Conservation (phyloP, 30 jellyfish, hydroid and myxozoan genomes). For the Cassiopea andromeda region DNA sequence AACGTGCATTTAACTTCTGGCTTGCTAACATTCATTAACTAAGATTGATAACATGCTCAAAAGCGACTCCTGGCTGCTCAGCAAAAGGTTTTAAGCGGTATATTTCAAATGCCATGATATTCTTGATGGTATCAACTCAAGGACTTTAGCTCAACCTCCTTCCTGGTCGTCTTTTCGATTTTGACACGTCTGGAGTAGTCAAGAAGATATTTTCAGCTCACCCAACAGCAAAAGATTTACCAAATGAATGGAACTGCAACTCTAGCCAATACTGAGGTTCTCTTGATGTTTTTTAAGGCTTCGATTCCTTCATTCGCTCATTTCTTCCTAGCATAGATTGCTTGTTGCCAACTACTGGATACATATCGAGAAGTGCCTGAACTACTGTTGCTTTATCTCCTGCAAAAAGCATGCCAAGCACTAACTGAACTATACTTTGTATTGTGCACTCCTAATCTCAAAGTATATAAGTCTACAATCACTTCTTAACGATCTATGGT, state of each 20-base stretch:
- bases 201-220: background rate
- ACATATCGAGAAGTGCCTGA: background rate
- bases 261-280: background rate
- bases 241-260: background rate
- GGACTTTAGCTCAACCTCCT: background rate
- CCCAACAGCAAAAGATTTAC: background rate
- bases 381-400: background rate
- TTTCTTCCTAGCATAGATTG: background rate
- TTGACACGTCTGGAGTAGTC: background rate
- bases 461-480: too few species aligned
- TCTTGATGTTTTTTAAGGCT: background rate
- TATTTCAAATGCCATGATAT: background rate
- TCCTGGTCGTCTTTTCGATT: background rate
- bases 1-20: background rate
- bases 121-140: background rate
- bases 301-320: background rate
- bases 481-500: too few species aligned
- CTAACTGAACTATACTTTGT: background rate
- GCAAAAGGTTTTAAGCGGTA: background rate
- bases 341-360: background rate
- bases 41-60: background rate
- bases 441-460: background rate
- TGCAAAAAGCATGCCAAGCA: background rate
- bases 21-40: too few species aligned
- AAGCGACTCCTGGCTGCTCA: background rate